Base-by-base conservation (phyloP, 2,797 vertebrate species). In the Catharus ustulatus region DNA sequence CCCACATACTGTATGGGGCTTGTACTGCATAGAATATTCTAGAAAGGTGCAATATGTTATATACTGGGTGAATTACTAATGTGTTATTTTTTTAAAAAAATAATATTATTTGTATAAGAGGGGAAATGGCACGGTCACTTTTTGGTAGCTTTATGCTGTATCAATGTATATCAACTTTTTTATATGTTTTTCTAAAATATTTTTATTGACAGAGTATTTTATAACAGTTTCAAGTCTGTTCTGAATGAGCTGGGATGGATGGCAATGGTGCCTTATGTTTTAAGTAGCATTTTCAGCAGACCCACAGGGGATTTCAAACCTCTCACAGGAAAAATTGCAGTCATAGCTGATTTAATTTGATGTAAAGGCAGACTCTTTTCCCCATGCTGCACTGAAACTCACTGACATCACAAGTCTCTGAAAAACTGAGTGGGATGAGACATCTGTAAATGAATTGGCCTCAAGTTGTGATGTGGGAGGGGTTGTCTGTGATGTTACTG, bases 81-180 rank as follows among this genome's bases (percentile, higher is more conserved):
- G 10, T 54, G 46, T 74, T 62, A 4, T 30, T 62, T 59, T 43
- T 62, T 51, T 14, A 3, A 34, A 52, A 43, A 52, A 32, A 7
- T 29, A 57, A 36, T 55, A 26, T 30, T 86, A 10, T 55, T 75
- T 91, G 26, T 79, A 3, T 82, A 61, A 75, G 26, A 63, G 63
- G 52, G 57, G 40, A 82, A 71, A 38, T 32, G 58, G 63, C 85
- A 93, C 71, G 23, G 86, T 75, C 88, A 86, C 92, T 94, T 94
- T 94, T 85, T 58, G 42, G 26, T 81, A 63, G 30, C 38, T 81
- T 80, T 55, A 18, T 90, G 43, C 40, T 85, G n/a, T 36, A 51
- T 67, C 26, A 32, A 49, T 46, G 30, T 57, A 10, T 48, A 9
- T 57, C 5, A 66, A 24, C 6, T 29, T 83, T 83, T 94, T 84